Evolutionary conservation across 2,797 vertebrate genomes (phyloP), one percentile per base, ranked within the genome.

Genomic region (Sebastes aleutianus): DNA sequence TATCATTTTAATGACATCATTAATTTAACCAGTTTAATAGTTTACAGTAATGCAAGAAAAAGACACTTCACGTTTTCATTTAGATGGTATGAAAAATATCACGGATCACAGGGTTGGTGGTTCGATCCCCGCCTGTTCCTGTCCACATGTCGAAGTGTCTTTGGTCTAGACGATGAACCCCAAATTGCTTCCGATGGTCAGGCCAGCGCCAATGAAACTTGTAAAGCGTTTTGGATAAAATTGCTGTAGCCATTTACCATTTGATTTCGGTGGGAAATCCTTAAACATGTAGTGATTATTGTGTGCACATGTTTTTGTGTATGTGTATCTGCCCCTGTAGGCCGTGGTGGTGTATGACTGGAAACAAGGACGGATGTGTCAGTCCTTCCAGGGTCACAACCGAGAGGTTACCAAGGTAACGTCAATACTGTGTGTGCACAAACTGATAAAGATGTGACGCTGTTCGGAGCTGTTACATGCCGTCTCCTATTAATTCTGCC

Each of bases 331-430:
- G 71, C 71, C 8, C 36, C 20, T 56, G 7, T 91, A 99, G 98
- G 95, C 89, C 0, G 97, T 98, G 73, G 96, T 97, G 39, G 96
- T 97, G 64, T 98, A 97, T 72, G 96, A 98, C 89, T 99, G 98
- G 98, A 96, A 95, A 84, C 95, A 96, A 1, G 97, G 98, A 77
- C 94, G 90, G 3, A 90, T 93, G 89, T 96, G 97, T 91, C 96
- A 88, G 91, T 95, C 94, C 24, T 97, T 99, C 87, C 53, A 92
- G 53, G 97, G 97, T 73, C 98, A 99, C 78, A 95, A 96, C 83
- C 95, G 94, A 43, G 98, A 99, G 90, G 95, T 99, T 85, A 99
- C 98, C 82, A 99, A 99, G 98, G 98, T 99, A 93, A 92, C 31
- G 1, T 85, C 74, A 83, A 75, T 84, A 80, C n/a, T 47, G 11